These are phyloP conservation scores for Hypomecis punctinalis DNA, from an alignment of 2,888 invertebrate genomes.

Conservation along the genomic window DNA sequence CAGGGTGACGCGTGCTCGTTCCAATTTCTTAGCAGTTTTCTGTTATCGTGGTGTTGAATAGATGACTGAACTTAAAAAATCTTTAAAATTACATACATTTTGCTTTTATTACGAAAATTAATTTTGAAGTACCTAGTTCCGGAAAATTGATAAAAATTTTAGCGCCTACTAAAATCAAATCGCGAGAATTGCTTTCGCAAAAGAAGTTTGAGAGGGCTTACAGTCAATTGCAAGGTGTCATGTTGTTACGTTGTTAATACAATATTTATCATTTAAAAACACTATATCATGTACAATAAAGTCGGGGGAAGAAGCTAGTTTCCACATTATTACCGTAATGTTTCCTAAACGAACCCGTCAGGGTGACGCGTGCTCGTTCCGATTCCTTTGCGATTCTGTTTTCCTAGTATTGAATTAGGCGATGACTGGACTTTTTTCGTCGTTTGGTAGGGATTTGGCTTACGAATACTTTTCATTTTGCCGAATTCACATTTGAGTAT, in stretches of 20 bases:
- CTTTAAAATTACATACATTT: too few relatives aligned
- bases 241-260: too few relatives aligned
- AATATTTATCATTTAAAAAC: too few relatives aligned
- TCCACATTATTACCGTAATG: constrained; percentile 12
- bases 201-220: too few relatives aligned
- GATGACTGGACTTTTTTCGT: constrained; percentile 17
- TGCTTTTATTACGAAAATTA: too few relatives aligned
- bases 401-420: constrained; percentile 14
- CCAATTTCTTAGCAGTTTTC: constrained; percentile 11
- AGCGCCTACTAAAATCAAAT: too few relatives aligned
- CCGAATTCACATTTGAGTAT: constrained; percentile 4
- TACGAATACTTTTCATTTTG: constrained; percentile 2
- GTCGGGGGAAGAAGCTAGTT: neutral
- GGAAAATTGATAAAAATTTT: too few relatives aligned
- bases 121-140: too few relatives aligned
- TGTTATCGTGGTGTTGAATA: constrained; percentile 14
- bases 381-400: constrained; percentile 17
- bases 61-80: constrained; percentile 9
- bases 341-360: constrained; percentile 22
- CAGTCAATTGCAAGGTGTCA: too few relatives aligned
- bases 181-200: too few relatives aligned
- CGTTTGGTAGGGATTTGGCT: neutral
- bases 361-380: constrained; percentile 16
- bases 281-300: too few relatives aligned
- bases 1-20: constrained; percentile 2